A percentile compares a stretch with the other conserved stretches of the same genome.
phyloP scores from a whole-genome alignment of 2,113 vertebrate species.

The Ammodramus savannarum region DNA sequence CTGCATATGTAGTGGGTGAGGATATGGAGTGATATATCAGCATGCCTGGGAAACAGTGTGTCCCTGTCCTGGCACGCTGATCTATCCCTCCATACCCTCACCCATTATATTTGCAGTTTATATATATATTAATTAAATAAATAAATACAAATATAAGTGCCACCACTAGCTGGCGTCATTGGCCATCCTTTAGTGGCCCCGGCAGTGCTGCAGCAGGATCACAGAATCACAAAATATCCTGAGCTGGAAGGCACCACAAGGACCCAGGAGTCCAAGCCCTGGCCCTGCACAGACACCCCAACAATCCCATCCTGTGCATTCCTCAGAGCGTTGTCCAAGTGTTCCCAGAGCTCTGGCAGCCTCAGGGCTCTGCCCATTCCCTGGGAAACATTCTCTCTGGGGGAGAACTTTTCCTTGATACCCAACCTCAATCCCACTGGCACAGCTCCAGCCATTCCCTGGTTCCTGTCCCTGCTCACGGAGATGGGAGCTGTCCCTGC shows the following conservation, averaged over 20 bases:
- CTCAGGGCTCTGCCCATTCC: accelerated
- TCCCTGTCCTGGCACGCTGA: background rate
- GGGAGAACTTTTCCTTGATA: background rate
- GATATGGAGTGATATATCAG: no score
- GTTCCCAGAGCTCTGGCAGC: background rate
- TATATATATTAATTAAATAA: background rate
- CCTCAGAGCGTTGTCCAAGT: background rate
- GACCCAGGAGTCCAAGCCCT: background rate
- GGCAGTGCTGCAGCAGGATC: background rate
- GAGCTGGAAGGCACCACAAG: background rate
- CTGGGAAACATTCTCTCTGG: background rate
- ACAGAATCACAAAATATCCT: background rate
- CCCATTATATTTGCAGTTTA: accelerated
- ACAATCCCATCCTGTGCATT: background rate
- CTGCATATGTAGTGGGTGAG: no score
- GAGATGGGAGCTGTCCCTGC: background rate
- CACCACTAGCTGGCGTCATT: slow-evolving; percentile 58
- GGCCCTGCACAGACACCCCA: background rate
- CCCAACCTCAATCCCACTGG: accelerated
- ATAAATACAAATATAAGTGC: background rate
- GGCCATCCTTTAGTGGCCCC: background rate
- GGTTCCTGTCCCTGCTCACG: background rate
- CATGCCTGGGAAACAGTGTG: background rate
- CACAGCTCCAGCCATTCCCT: background rate
- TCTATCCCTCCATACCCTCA: accelerated